Evolutionary conservation across 2,888 invertebrate species (phyloP), one percentile per base, ranked within the genome.

Genomic region (Crepidodera aurea): DNA sequence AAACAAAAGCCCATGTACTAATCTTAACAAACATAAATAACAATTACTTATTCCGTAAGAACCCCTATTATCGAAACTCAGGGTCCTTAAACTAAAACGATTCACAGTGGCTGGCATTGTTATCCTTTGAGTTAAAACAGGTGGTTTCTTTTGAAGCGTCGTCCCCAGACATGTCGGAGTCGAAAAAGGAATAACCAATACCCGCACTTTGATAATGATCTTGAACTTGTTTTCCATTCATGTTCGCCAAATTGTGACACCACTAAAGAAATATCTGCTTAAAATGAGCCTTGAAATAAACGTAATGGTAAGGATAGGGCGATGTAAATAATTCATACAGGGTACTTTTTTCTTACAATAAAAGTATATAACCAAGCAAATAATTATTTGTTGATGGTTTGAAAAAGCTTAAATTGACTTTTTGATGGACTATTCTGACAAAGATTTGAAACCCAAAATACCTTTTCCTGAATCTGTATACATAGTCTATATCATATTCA

Each of bases 161-260:
- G 46, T 16, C 37, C 25, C 27, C 57, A 50, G 57, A 50, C 57
- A 15, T 34, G 32, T 48, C 48, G 22, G 55, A 32, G 16, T 40
- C 50, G 25, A 25, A 53, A 55, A 10, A 29, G 37, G 22, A 42
- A 44, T 56, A 27, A 54, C 42, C 51, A 29, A 56, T 40, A 54
- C 50, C 60, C 51, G 56, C 65, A 62, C 56, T 57, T 63, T 57
- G 46, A 55, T 65, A 61, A 65, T 61, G 67, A 60, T 65, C 67
- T 60, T 61, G 65, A 65, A 63, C 61, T 65, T 62, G 65, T 65
- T 60, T 60, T 62, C 57, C 51, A 65, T 65, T 62, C 58, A 62
- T 56, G 46, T 51, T 39, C 51, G 51, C 27, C 65, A 32, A 65
- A 44, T 34, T 46, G 48, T 13, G 29, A 50, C 44, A 53, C 32